Base-by-base conservation (phyloP, 1,140 invertebrate species). In the Brachionus calyciflorus region DNA sequence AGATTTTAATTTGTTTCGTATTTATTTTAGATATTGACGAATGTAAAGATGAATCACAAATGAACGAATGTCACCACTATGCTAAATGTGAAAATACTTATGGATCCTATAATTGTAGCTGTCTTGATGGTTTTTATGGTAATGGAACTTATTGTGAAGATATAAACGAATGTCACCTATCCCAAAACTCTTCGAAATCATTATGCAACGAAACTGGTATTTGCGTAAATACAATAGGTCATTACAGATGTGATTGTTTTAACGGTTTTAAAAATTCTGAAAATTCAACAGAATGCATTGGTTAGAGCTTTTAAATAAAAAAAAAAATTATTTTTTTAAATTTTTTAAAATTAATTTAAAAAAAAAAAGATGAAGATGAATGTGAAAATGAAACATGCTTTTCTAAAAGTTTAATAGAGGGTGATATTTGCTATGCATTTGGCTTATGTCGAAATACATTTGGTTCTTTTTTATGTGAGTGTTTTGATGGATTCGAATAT, bases 1-100 rank as follows among this genome's bases (percentile, higher is more conserved):
- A n/a, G n/a, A n/a, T n/a, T n/a, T n/a, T n/a, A n/a, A n/a, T n/a
- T n/a, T n/a, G n/a, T n/a, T n/a, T n/a, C n/a, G n/a, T n/a, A n/a
- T n/a, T 12, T 19, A 21, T 49, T 53, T 6, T 41, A 76, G 73
- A 76, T 63, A 76, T 76, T 57, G 73, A 76, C 12, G 73, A 76
- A 24, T 76, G 73, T 24, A 40, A 30, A 28, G 73, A 76, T 30
- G n/a, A 41, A 12, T 19, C 33, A 30, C 12, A 28, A 14, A 33
- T 26, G 24, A 26, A 55, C n/a, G 21, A 19, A 21, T 76, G 73
- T 76, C 53, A 55, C 19, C 73, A 76, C 28, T 55, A 24, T 33
- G 53, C 73, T 19, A 51, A 46, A 48, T 77, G 76, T 53, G 44
- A 51, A 33, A 77, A 77, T 40, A 77, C 76, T 46, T 60, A 37